Evolutionary conservation across 2,888 invertebrate genomes (phyloP).

Genomic region (Drosophila pseudotalamancana): DNA sequence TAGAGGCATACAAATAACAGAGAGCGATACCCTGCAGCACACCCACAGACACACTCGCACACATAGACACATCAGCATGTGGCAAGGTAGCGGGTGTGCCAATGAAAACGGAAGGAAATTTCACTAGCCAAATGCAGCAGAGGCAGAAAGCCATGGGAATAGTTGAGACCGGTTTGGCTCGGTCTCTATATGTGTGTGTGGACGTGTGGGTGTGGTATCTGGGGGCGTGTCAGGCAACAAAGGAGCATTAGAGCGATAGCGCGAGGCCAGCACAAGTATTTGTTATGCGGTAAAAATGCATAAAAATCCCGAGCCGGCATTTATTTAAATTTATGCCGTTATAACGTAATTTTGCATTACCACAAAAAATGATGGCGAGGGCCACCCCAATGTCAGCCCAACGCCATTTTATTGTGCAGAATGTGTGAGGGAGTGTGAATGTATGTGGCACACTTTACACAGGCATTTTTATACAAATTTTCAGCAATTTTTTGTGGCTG

Average conservation of each 20-base stretch:
- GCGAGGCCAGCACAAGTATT: slow-evolving; percentile 72
- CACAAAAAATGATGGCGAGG: slow-evolving; percentile 72
- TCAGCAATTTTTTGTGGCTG: slow-evolving; percentile 46
- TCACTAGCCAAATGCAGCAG: slow-evolving; percentile 73
- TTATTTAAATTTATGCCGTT: slow-evolving; percentile 85
- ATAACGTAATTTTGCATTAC: slow-evolving; percentile 83
- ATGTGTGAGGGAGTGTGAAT: slow-evolving; percentile 19
- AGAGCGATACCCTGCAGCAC: slow-evolving; percentile 35
- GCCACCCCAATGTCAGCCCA: too few species aligned
- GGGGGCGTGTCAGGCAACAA: slow-evolving; percentile 55
- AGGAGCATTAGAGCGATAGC: slow-evolving; percentile 72
- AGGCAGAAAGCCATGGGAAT: slow-evolving; percentile 43
- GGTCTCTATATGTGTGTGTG: slow-evolving; percentile 3
- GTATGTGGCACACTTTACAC: slow-evolving; percentile 62
- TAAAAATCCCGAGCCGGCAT: slow-evolving; percentile 84
- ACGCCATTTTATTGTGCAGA: slow-evolving; percentile 68
- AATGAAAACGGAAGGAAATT: slow-evolving; percentile 76
- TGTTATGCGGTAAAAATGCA: slow-evolving; percentile 84
- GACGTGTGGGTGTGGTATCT: slow-evolving; percentile 10
- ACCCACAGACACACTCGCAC: slow-evolving; percentile 10
- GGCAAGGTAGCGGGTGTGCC: slow-evolving; percentile 39
- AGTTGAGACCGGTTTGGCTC: slow-evolving; percentile 8
- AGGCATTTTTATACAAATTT: slow-evolving; percentile 67
- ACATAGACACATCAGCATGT: slow-evolving; percentile 15
- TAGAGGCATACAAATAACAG: slow-evolving; percentile 77